These are phyloP conservation scores for Vanessa tameamea DNA, from an alignment of 1,140 invertebrate genomes.

Conservation along the genomic window DNA sequence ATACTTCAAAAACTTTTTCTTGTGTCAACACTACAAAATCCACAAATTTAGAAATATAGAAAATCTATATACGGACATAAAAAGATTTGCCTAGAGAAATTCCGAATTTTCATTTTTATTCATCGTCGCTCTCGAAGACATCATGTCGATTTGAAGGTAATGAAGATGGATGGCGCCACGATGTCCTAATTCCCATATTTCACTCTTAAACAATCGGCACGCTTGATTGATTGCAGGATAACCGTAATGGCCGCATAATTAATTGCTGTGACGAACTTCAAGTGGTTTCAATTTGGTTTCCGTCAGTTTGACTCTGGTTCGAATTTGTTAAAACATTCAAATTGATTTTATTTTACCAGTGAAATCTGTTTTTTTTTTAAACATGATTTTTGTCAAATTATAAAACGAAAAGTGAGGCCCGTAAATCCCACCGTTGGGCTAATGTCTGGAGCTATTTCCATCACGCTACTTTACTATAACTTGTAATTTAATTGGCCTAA, in stretches of 20 bases:
- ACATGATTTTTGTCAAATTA: no score
- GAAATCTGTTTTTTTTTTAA: neutral
- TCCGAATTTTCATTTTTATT: neutral
- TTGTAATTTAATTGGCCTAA: no score
- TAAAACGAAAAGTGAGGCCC: no score
- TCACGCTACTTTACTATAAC: no score
- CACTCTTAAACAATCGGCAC: slow-evolving; percentile 41
- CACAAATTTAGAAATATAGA: no score
- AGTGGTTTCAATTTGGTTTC: slow-evolving; percentile 28
- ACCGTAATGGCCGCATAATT: slow-evolving; percentile 40
- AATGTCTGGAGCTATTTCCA: no score
- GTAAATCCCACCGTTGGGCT: no score
- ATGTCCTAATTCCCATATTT: slow-evolving; percentile 40
- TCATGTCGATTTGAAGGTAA: slow-evolving; percentile 26
- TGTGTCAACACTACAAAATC: no score
- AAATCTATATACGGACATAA: no score
- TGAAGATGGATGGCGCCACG: slow-evolving; percentile 39
- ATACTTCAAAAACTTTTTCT: no score
- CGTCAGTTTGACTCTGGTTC: slow-evolving; percentile 2
- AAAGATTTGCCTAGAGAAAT: neutral
- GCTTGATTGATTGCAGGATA: slow-evolving; percentile 44
- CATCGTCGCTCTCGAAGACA: neutral
- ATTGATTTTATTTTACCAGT: neutral
- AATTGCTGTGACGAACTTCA: slow-evolving; percentile 38
- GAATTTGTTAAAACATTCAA: slow-evolving; percentile 3